phyloP scores from a whole-genome alignment of 2,797 vertebrate species.

The Girardinus metallicus region DNA sequence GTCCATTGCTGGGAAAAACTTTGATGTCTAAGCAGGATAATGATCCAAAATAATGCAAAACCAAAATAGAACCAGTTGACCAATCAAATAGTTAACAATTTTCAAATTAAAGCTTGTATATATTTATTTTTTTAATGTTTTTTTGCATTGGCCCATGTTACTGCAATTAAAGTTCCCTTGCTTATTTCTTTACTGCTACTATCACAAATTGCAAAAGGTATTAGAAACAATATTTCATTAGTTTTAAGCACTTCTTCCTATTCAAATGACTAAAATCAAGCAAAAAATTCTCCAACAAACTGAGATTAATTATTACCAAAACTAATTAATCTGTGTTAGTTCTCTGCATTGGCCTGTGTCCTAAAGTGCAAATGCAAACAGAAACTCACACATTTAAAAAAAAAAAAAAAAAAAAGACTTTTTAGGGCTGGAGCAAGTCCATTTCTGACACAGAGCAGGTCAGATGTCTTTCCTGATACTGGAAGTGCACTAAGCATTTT shows the following conservation, averaged over 20 bases:
- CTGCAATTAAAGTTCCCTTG: too few relatives aligned
- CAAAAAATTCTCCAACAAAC: not conserved
- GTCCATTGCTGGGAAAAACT: too few relatives aligned
- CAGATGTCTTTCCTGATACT: conserved; percentile 54
- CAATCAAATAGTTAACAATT: too few relatives aligned
- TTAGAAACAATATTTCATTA: not conserved
- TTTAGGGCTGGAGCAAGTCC: conserved; percentile 36
- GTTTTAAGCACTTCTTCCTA: not conserved
- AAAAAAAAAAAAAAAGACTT: not conserved
- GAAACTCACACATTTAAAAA: conserved; percentile 5
- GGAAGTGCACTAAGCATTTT: conserved; percentile 51
- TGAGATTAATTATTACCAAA: not conserved
- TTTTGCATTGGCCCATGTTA: too few relatives aligned
- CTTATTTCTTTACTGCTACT: too few relatives aligned
- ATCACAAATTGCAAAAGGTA: not conserved
- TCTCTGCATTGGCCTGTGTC: not conserved
- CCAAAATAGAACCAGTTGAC: too few relatives aligned
- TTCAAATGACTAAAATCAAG: not conserved
- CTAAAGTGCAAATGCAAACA: conserved; percentile 16
- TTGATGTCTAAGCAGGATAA: too few relatives aligned
- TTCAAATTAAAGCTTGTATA: too few relatives aligned
- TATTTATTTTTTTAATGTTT: too few relatives aligned
- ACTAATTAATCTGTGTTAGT: not conserved
- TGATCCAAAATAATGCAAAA: too few relatives aligned
- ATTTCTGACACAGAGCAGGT: conserved; percentile 66